Evolutionary conservation across 2,113 vertebrate genomes (phyloP).

Genomic region (Bucco capensis): DNA sequence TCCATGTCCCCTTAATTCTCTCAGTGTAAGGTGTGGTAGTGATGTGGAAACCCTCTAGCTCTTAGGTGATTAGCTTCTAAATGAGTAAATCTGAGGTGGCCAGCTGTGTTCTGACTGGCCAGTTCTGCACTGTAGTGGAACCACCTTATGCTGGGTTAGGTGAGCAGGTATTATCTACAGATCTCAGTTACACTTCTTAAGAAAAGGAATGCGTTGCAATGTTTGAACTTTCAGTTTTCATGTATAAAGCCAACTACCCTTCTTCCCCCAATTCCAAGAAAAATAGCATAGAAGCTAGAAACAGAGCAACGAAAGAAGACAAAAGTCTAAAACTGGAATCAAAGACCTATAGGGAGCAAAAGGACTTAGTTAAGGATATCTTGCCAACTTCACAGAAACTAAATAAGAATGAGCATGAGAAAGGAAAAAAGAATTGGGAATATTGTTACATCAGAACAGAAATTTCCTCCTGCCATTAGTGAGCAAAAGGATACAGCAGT

Average conservation of each 20-base stretch:
- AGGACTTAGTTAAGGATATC: background rate
- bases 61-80: background rate
- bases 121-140: background rate
- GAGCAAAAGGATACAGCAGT: background rate
- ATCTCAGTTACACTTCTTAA: background rate
- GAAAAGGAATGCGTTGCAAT: background rate
- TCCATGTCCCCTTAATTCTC: background rate
- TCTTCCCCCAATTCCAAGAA: background rate
- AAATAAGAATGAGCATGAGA: background rate
- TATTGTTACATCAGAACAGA: fast-evolving
- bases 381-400: background rate
- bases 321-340: background rate
- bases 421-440: background rate
- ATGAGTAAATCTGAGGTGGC: background rate
- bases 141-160: background rate
- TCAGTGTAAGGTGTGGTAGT: background rate
- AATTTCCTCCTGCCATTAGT: background rate
- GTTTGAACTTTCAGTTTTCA: background rate
- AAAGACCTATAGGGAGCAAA: background rate
- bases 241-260: background rate
- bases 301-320: background rate
- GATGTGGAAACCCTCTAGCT: background rate
- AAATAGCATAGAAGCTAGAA: background rate
- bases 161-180: background rate
- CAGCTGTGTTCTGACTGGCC: background rate